These are phyloP conservation scores for Alectoris magna DNA, from an alignment of 2,797 vertebrate genomes.

Conservation along the genomic window DNA sequence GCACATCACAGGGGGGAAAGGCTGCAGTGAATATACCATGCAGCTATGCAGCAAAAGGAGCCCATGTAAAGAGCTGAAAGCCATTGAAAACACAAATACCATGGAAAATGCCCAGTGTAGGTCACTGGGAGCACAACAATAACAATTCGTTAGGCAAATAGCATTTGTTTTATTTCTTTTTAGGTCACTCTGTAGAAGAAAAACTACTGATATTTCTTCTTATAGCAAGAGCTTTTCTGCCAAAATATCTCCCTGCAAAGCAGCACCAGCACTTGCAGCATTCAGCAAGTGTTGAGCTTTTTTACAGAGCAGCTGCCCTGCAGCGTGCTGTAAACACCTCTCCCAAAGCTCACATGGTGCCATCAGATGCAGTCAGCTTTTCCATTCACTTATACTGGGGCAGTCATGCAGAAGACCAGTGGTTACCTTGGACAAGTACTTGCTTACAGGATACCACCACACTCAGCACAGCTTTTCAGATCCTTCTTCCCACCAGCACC, in stretches of 20 bases:
- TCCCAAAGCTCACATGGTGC: conserved; percentile 37
- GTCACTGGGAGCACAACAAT: not conserved
- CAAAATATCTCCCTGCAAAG: conserved; percentile 52
- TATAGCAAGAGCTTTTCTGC: conserved; percentile 31
- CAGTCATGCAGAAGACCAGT: conserved; percentile 42
- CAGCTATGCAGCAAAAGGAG: conserved; percentile 74
- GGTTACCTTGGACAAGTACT: conserved; percentile 47
- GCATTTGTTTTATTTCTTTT: not conserved
- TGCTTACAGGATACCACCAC: conserved; percentile 47
- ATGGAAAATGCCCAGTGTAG: not conserved
- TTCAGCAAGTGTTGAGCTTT: conserved; percentile 23
- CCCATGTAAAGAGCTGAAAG: conserved; percentile 72
- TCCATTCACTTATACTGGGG: conserved; percentile 1
- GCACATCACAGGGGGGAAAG: not conserved
- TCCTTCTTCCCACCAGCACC: not conserved
- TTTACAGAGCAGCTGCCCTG: not conserved
- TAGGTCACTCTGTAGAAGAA: not conserved
- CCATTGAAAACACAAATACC: not conserved
- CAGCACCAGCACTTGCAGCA: conserved; percentile 68
- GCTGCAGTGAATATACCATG: conserved; percentile 22
- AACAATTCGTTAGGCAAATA: conserved; percentile 1
- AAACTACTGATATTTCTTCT: not conserved
- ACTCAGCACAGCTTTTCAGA: conserved; percentile 7
- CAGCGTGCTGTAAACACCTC: not conserved
- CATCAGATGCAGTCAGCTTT: conserved; percentile 15